A percentile compares a stretch with the other conserved stretches of the same genome.
Evolutionary conservation across 2,888 invertebrate genomes (phyloP).

Genomic region (Pyrrhosoma nymphula): DNA sequence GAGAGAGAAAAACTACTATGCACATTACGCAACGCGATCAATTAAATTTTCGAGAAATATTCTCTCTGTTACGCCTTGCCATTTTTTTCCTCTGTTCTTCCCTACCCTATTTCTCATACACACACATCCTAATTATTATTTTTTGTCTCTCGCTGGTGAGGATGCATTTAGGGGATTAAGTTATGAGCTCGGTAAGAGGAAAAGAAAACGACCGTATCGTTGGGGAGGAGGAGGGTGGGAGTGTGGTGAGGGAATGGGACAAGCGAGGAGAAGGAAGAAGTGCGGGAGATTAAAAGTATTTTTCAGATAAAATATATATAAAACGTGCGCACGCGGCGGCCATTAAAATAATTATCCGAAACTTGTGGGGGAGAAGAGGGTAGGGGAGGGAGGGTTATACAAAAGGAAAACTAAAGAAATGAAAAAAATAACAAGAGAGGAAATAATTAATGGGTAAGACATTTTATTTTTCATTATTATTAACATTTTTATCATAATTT

Average conservation of each 20-base stretch:
- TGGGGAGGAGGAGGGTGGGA: background rate
- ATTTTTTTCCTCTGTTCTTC: background rate
- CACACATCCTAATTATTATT: too few species aligned
- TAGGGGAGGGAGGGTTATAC: too few species aligned
- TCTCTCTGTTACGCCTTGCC: background rate
- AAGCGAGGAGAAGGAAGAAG: too few species aligned
- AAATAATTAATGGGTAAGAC: constrained; percentile 48
- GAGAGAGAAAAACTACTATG: background rate
- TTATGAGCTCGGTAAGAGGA: background rate
- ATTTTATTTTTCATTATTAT: background rate
- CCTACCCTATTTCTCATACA: background rate
- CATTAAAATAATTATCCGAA: background rate
- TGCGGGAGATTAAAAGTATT: background rate
- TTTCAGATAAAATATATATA: background rate
- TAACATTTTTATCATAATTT: too few species aligned
- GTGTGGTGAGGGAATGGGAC: background rate
- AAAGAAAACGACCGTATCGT: background rate
- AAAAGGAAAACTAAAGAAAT: background rate
- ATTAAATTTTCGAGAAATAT: constrained; percentile 15
- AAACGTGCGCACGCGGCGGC: background rate
- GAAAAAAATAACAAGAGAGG: background rate
- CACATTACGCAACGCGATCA: constrained; percentile 22
- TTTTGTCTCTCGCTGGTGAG: background rate
- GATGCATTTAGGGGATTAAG: constrained; percentile 16
- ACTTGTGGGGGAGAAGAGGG: background rate